Base-by-base conservation (phyloP, 2,797 vertebrate genomes). In the Triplophysa yarkandensis region DNA sequence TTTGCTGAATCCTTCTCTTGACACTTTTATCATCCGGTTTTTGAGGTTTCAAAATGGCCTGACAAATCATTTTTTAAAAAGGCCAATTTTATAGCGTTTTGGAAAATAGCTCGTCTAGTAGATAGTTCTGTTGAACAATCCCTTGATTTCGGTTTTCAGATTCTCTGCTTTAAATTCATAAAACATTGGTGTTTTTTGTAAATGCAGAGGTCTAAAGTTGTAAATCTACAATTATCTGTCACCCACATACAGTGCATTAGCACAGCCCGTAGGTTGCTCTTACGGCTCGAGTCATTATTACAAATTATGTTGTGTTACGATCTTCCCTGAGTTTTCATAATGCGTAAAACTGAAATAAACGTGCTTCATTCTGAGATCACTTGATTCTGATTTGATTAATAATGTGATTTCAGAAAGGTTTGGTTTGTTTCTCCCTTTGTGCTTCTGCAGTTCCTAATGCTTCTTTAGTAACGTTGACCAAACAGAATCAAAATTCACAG, bases 231-330 rank as follows among this genome's bases (percentile, higher is more conserved):
- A 77, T 77, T 65, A 71, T 57, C 10, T 55, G 63, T 67, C 64
- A 43, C 76, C 64, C 63, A 73, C 76, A 62, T 55, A n/a, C 17
- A 30, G 34, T 61, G 44, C 69, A 73, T 77, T 34, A 72, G 44
- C 17, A 14, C 27, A 46, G 34, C 6, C 13, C 43, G 63, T 61
- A 68, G 54, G 54, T 34, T 52, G 43, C 43, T 50, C n/a, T 67
- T 11, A 39, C 48, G 28, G n/a, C 36, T 13, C 17, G 32, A 34
- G 67, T 73, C 16, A 62, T 62, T 52, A 68, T 32, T 19, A 28
- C 44, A 50, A 63, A 71, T 62, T 10, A 39, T 62, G 44, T 27
- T 46, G 14, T 63, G 44, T 62, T 52, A 52, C 39, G 58, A 62
- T 62, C 23, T 62, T 71, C 60, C 30, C 32, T 52, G 11, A 21